phyloP scores from a whole-genome alignment of 2,113 vertebrate genomes.

The Ammospiza nelsoni region DNA sequence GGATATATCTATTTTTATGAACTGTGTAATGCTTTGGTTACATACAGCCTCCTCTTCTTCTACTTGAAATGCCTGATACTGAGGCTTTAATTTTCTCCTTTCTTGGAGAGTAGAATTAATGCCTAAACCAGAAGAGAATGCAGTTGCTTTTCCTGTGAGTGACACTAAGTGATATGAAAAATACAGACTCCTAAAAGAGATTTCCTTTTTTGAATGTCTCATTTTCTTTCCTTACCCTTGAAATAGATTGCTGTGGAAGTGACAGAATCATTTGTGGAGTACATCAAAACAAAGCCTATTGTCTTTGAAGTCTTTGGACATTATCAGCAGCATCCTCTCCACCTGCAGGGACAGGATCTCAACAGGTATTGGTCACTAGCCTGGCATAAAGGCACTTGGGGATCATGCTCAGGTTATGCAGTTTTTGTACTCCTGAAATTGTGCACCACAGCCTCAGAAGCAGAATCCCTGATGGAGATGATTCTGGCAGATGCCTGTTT shows the following conservation, averaged over 20 bases:
- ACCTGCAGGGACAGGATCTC: constrained; percentile 89
- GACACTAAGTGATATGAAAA: not conserved
- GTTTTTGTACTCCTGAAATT: not conserved
- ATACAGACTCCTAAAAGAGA: not conserved
- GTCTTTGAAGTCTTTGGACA: constrained; percentile 99
- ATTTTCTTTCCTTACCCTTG: not conserved
- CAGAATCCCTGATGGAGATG: not conserved
- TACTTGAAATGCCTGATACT: not conserved
- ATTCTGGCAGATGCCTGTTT: not conserved
- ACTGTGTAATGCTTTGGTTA: not conserved
- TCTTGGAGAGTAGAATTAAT: not conserved
- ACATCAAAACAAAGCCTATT: constrained; percentile 94
- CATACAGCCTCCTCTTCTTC: not conserved
- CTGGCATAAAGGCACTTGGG: not conserved
- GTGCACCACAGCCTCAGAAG: accelerated
- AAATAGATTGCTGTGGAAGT: constrained; percentile 93
- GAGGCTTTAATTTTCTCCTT: constrained; percentile 1
- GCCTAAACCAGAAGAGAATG: not conserved
- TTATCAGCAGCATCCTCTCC: constrained; percentile 94
- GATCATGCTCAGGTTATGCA: not conserved
- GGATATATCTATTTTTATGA: not conserved
- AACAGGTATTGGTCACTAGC: constrained; percentile 79
- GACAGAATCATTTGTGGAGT: constrained; percentile 95
- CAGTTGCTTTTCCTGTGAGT: not conserved
- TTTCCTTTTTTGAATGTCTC: not conserved